Evolutionary conservation across 1,140 invertebrate genomes (phyloP).

Genomic region (Bombus impatiens): DNA sequence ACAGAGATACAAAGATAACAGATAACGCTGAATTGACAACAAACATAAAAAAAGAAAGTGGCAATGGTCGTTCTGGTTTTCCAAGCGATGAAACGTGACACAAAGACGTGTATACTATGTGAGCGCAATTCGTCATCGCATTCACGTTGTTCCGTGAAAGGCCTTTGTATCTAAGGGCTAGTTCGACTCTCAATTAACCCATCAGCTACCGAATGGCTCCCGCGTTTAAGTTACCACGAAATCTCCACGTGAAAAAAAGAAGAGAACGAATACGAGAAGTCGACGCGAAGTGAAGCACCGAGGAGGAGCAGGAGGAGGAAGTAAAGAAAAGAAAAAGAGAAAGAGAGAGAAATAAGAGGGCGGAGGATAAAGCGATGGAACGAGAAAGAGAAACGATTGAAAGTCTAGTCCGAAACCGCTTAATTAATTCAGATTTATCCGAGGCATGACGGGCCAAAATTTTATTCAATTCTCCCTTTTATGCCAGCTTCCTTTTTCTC

Average conservation of each 20-base stretch:
- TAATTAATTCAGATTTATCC: constrained; percentile 82
- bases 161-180: constrained; percentile 75
- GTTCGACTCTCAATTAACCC: constrained; percentile 80
- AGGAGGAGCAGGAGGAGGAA: constrained; percentile 2
- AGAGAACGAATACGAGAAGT: constrained; percentile 54
- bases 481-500: constrained; percentile 61
- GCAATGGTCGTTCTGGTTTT: background rate
- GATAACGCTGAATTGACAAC: background rate
- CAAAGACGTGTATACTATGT: background rate
- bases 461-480: constrained; percentile 79
- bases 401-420: constrained; percentile 75
- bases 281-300: constrained; percentile 41
- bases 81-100: constrained; percentile 40
- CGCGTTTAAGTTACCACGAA: constrained; percentile 75
- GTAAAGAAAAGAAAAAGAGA: constrained; percentile 10
- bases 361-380: constrained; percentile 4
- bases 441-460: constrained; percentile 78
- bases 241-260: constrained; percentile 61
- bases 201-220: constrained; percentile 80
- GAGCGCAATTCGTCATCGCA: constrained; percentile 71
- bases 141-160: constrained; percentile 69
- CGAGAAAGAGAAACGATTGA: constrained; percentile 57
- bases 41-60: constrained; percentile 11
- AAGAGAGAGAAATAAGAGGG: background rate
- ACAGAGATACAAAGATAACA: background rate